These are phyloP conservation scores for Cricetomys ansorgei DNA, from an alignment of 2,113 vertebrate genomes.

Conservation along the genomic window DNA sequence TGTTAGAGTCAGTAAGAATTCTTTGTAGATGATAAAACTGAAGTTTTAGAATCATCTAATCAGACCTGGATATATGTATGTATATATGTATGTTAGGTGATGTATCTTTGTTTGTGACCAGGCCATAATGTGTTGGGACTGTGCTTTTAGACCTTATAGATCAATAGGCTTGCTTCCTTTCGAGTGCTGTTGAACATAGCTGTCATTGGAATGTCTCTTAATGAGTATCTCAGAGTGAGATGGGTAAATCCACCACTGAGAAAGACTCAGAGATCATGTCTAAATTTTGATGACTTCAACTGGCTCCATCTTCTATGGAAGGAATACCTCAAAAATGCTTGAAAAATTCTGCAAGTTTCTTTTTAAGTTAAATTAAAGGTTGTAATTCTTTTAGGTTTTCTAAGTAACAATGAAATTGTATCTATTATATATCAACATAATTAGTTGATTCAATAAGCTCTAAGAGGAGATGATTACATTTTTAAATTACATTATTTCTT, in stretches of 20 bases:
- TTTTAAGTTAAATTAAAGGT: constrained; percentile 38
- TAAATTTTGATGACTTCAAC: constrained; percentile 12
- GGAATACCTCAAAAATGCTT: constrained; percentile 34
- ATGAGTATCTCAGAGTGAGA: not conserved
- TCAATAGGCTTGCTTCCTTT: not conserved
- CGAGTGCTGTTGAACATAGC: not conserved
- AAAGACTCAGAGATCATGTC: not conserved
- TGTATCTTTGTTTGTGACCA: not conserved
- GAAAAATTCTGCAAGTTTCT: not conserved
- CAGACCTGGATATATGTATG: not conserved
- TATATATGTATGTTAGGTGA: not conserved
- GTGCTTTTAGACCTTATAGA: not conserved
- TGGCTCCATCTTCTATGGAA: not conserved
- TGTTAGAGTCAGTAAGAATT: not conserved
- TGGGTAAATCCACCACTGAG: not conserved
- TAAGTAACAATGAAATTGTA: not conserved
- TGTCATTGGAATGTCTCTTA: not conserved
- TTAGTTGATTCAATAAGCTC: constrained; percentile 21
- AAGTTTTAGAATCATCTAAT: not conserved
- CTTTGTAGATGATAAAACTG: not conserved
- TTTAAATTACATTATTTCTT: constrained; percentile 46
- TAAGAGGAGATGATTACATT: constrained; percentile 23
- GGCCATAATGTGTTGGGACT: not conserved
- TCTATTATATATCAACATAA: constrained; percentile 15
- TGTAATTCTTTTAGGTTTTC: constrained; percentile 18